phyloP scores from a whole-genome alignment of 2,797 vertebrate genomes.

The Crenichthys baileyi region DNA sequence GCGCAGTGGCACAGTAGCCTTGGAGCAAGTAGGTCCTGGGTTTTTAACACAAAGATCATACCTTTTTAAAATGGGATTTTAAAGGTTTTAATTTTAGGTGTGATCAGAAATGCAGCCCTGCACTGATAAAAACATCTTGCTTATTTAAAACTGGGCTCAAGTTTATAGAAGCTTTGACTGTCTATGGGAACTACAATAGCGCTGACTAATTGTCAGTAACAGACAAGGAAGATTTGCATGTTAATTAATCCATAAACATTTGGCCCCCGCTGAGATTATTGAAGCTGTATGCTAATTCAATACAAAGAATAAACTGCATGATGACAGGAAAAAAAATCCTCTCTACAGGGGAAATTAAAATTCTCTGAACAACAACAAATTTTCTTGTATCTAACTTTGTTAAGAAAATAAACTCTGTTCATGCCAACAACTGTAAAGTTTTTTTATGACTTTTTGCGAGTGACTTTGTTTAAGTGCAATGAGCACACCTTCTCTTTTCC shows the following conservation, averaged over 20 bases:
- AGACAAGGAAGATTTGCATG: slow-evolving; percentile 37
- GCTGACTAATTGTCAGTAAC: slow-evolving; percentile 23
- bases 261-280: slow-evolving; percentile 31
- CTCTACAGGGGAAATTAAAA: slow-evolving; percentile 9
- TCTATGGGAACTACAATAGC: slow-evolving; percentile 22
- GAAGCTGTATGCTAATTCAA: slow-evolving; percentile 31
- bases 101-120: not conserved
- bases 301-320: slow-evolving; percentile 2
- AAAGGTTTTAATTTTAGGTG: not conserved
- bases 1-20: not conserved
- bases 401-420: slow-evolving; percentile 22
- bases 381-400: slow-evolving; percentile 22
- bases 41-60: not conserved
- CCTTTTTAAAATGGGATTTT: not conserved
- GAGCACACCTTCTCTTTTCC: slow-evolving; percentile 39
- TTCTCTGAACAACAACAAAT: slow-evolving; percentile 8
- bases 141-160: slow-evolving; percentile 19
- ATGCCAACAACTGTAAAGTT: slow-evolving; percentile 36
- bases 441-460: slow-evolving; percentile 36
- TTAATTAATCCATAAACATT: slow-evolving; percentile 47
- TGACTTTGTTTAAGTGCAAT: slow-evolving; percentile 62
- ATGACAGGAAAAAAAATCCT: slow-evolving; percentile 7
- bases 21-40: not conserved
- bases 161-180: slow-evolving; percentile 10
- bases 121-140: not conserved